Conservation (phyloP, 1,140 invertebrate species). For the Sesamia nonagrioides region DNA sequence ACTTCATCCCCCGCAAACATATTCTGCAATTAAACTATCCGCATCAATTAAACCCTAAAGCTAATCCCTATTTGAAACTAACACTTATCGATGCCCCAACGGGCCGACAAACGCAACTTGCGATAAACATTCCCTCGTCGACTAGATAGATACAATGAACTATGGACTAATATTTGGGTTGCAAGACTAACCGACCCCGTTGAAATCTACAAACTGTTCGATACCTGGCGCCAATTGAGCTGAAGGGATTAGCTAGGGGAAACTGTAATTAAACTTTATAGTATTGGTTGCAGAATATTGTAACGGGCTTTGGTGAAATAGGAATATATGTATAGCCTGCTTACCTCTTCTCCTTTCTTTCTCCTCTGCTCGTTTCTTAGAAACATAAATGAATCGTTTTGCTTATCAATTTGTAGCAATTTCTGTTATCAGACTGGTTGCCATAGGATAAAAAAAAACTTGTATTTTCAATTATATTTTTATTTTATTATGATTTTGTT, state of each 20-base stretch:
- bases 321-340: background rate
- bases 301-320: background rate
- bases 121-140: constrained; percentile 54
- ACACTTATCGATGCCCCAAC: constrained; percentile 47
- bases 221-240: constrained; percentile 17
- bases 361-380: too few relatives aligned
- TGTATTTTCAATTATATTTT: too few relatives aligned
- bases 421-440: too few relatives aligned
- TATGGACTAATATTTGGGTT: constrained; percentile 63
- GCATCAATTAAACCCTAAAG: constrained; percentile 49
- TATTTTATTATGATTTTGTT: too few relatives aligned
- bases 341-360: too few relatives aligned
- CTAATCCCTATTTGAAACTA: constrained; percentile 44
- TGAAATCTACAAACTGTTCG: constrained; percentile 34
- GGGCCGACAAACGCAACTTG: constrained; percentile 38
- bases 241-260: constrained; percentile 10
- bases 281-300: constrained; percentile 4
- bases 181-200: constrained; percentile 51
- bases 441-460: too few relatives aligned
- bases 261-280: constrained; percentile 33
- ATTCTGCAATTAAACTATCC: constrained; percentile 50
- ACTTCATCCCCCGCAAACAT: constrained; percentile 4
- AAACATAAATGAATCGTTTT: too few relatives aligned
- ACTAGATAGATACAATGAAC: constrained; percentile 54
- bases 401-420: too few relatives aligned